Percentiles rank a stretch among this genome's conserved stretches.
Evolutionary conservation across 92 coral and sea anemone species (phyloP).

Genomic region (Bergia puertoricense): DNA sequence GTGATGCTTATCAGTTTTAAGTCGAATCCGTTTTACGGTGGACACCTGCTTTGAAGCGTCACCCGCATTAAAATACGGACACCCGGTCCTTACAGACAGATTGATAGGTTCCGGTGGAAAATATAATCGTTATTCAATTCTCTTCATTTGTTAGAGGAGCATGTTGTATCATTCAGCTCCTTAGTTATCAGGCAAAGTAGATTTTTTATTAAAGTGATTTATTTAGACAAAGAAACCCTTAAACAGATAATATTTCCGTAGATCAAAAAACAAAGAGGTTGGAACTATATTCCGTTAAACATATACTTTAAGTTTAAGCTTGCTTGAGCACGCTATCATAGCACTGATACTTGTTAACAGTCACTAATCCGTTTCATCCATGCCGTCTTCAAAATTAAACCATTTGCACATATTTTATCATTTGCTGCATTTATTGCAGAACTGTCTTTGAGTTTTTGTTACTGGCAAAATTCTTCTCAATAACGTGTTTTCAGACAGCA

Average conservation of each 20-base stretch:
- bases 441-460: not conserved
- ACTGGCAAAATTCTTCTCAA: not conserved
- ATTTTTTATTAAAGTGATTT: no score
- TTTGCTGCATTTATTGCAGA: not conserved
- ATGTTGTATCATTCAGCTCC: no score
- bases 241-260: not conserved
- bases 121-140: no score
- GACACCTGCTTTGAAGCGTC: not conserved
- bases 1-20: not conserved
- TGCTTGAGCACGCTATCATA: not conserved
- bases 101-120: not conserved
- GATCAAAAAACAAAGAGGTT: not conserved
- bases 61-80: not conserved
- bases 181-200: not conserved
- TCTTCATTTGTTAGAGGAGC: no score
- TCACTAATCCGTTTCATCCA: conserved; percentile 2
- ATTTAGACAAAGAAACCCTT: not conserved
- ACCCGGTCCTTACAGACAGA: not conserved
- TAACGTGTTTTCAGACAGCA: not conserved
- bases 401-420: not conserved
- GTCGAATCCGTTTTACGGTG: not conserved
- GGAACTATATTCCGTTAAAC: not conserved
- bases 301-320: not conserved
- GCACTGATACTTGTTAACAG: not conserved
- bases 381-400: not conserved